Base-by-base conservation (phyloP, 92 coral and sea anemone genomes). In the Muricea muricata region DNA sequence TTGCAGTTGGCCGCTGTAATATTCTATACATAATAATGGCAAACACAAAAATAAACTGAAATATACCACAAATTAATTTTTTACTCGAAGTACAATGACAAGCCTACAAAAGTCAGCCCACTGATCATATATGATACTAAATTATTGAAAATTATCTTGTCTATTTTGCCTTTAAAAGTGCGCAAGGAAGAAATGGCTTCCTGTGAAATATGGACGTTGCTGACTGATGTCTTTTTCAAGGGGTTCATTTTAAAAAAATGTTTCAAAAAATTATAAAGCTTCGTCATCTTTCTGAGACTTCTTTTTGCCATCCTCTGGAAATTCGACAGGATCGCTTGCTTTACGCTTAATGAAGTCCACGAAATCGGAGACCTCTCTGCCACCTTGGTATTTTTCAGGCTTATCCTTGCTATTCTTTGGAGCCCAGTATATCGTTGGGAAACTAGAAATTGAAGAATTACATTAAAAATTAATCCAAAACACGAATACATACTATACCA, bases 341-440 rank as follows among this genome's bases (percentile, higher is more conserved):
- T 96, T 93, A 2, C 84, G 87, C 47, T 93, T 92, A 70, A 96
- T 90, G 72, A 86, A 96, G 29, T 93, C 93, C 4, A 90, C 57
- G 75, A 96, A 96, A 24, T 94, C 97, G 6, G 93, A 68, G 2
- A 96, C 92, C 13, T 96, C 99, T 50, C 99, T 78, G 7, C 93
- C 97, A 9, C 99, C 89, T 1, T 72, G 54, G 77, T 96, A 96
- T 54, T 96, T 96, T 80, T 90, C 91, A 0, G 99, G 99, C 28
- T 86, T 75, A 37, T 93, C 76, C 88, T 96, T 96, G 75, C 85
- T 88, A 20, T 92, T 89, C 91, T 80, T 93, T 75, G 99, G 97
- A 32, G 99, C 86, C 89, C 97, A 96, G 87, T 96, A 96, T 10
- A 96, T 48, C 39, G 99, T 96, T 10, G 99, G 99, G 87, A 93